Percentiles rank a stretch among this genome's conserved stretches.
phyloP scores from a whole-genome alignment of 2,113 vertebrate species.

The Centropus bengalensis region DNA sequence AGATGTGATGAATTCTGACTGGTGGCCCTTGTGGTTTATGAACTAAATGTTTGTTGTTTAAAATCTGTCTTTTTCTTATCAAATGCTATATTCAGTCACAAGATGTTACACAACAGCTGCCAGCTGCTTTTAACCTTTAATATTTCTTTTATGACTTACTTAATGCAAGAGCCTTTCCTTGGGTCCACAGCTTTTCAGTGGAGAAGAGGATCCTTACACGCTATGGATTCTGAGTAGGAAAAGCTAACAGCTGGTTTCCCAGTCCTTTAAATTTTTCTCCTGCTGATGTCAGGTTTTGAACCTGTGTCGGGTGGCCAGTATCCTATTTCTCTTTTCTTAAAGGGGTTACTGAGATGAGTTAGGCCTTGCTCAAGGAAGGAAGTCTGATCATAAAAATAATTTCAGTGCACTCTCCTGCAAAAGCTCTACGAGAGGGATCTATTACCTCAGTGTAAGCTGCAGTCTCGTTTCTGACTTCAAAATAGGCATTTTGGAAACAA shows the following conservation, averaged over 20 bases:
- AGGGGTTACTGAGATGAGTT: background rate
- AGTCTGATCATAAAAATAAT: background rate
- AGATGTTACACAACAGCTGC: background rate
- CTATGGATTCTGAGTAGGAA: background rate
- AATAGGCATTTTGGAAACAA: background rate
- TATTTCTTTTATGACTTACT: background rate
- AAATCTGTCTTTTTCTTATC: background rate
- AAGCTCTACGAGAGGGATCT: background rate
- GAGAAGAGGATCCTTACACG: background rate
- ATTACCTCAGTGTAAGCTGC: rapidly evolving
- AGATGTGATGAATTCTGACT: background rate
- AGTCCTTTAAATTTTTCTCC: background rate
- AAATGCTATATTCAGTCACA: background rate
- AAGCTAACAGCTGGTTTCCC: background rate
- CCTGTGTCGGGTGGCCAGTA: background rate
- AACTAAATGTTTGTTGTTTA: background rate
- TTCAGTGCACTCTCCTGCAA: background rate
- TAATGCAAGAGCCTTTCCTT: background rate
- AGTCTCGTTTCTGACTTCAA: background rate
- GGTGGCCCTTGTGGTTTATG: background rate
- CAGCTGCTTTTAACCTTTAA: background rate
- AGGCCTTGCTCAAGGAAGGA: background rate
- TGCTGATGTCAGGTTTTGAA: background rate
- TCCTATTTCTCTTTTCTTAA: background rate
- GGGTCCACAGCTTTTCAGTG: background rate